Base-by-base conservation (phyloP, 1,140 invertebrate species). In the Samia ricini region DNA sequence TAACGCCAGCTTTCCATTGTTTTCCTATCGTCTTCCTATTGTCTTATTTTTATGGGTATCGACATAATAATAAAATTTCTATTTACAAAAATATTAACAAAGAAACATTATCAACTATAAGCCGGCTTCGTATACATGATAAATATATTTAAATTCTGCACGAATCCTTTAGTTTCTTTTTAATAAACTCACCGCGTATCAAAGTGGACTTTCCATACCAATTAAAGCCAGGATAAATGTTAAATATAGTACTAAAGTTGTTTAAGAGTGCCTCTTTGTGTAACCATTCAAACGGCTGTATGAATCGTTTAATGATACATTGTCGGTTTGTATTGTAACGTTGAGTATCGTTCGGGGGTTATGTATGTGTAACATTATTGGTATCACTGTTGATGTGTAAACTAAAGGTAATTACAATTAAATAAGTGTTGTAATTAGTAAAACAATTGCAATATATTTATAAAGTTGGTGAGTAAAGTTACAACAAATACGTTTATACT, bases 221-320 rank as follows among this genome's bases (percentile, higher is more conserved):
- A 57, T 57, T 57, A 57, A 42, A 57, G 29, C 12, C 33, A 23
- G 22, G 21, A 24, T 55, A 55, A n/a, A 55, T 24, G 52, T 55
- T 55, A 55, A 55, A 55, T 55, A 55, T 55, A 55, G 22, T 22
- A 24, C 52, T n/a, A 42, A 42, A 42, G 33, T 42, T 42, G 33
- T 36, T 36, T 36, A 2, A 36, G 10, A 36, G 10, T 3, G 33
- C n/a, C 33, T 42, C 33, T 15, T 42, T 42, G 33, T 57, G 21
- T 42, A n/a, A 57, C 56, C 56, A 57, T 57, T 57, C 56, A 57
- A 57, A 57, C 33, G 56, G 36, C 56, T 57, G 19, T 4, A 20
- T 42, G 33, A 57, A 33, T n/a, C 52, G 52, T 55, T 57, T 57
- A 57, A 57, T 57, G 33, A 57, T 20, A 7, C 29, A n/a, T 57